Conservation (phyloP, 2,888 invertebrate genomes). For the Myathropa florea region DNA sequence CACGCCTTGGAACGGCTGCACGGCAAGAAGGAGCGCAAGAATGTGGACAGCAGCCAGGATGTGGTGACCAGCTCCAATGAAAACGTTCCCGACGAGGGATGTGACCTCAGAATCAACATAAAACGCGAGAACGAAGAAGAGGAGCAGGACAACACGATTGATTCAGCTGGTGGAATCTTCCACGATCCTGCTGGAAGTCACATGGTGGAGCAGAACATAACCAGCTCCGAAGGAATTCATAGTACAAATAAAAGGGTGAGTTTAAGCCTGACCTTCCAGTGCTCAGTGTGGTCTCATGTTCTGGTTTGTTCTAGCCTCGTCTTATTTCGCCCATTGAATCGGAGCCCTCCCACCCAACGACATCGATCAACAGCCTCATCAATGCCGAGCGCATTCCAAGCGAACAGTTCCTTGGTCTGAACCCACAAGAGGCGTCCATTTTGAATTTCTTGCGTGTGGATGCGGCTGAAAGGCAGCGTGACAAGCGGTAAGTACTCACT, state of each 20-base stretch:
- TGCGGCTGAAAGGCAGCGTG: constrained; percentile 84
- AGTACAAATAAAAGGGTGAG: constrained; percentile 81
- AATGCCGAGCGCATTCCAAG: constrained; percentile 83
- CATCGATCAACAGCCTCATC: constrained; percentile 81
- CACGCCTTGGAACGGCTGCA: constrained; percentile 92
- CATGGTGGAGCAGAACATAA: constrained; percentile 80
- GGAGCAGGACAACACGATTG: constrained; percentile 88
- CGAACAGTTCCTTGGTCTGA: constrained; percentile 81
- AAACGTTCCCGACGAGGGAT: constrained; percentile 82
- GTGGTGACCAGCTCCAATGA: constrained; percentile 89
- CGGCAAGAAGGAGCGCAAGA: constrained; percentile 82
- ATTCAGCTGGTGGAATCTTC: constrained; percentile 83
- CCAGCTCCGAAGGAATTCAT: constrained; percentile 80
- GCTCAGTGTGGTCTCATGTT: background rate
- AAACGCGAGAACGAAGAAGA: constrained; percentile 81
- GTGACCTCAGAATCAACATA: constrained; percentile 83
- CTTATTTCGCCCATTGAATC: constrained; percentile 79
- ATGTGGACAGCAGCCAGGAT: constrained; percentile 81
- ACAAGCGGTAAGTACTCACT: constrained; percentile 81
- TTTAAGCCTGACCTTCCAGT: background rate
- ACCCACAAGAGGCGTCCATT: constrained; percentile 83
- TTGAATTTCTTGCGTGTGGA: constrained; percentile 86
- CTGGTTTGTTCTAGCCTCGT: constrained; percentile 74
- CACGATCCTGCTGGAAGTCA: constrained; percentile 78
- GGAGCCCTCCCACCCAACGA: constrained; percentile 80